These are phyloP conservation scores for Petrocephalus zakoni DNA, from an alignment of 2,113 vertebrate species.

Conservation along the genomic window DNA sequence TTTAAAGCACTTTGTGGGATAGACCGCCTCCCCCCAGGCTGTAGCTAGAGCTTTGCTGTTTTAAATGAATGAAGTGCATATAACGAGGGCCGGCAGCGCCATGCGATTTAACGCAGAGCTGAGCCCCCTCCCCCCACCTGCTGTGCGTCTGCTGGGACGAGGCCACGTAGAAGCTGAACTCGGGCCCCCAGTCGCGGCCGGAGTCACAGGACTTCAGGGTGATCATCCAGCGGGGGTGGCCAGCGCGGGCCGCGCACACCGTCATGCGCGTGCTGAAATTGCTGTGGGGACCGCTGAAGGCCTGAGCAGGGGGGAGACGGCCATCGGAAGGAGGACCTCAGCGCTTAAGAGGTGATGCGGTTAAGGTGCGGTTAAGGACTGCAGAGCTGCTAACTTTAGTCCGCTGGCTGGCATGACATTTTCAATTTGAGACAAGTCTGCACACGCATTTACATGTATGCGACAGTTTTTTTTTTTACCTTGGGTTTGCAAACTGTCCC, in stretches of 20 bases:
- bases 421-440: too few relatives aligned
- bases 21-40: neutral
- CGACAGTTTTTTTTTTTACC: too few relatives aligned
- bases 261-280: constrained; percentile 94
- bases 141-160: constrained; percentile 72
- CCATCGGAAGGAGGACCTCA: too few relatives aligned
- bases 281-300: constrained; percentile 82
- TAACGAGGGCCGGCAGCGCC: neutral
- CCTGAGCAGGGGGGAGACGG: constrained; percentile 53
- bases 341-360: neutral
- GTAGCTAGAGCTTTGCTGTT: neutral
- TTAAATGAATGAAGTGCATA: neutral
- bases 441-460: too few relatives aligned
- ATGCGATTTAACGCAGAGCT: neutral
- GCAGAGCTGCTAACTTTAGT: too few relatives aligned
- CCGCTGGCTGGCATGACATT: too few relatives aligned
- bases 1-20: neutral
- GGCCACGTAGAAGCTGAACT: constrained; percentile 91
- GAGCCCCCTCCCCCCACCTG: constrained; percentile 59
- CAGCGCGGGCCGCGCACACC: constrained; percentile 90
- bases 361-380: neutral
- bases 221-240: constrained; percentile 88
- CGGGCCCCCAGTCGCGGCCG: constrained; percentile 78
- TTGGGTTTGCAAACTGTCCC: too few relatives aligned
- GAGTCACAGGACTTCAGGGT: constrained; percentile 77